Base-by-base conservation (phyloP, 2,888 invertebrate species). In the Cheiracanthium punctorium region DNA sequence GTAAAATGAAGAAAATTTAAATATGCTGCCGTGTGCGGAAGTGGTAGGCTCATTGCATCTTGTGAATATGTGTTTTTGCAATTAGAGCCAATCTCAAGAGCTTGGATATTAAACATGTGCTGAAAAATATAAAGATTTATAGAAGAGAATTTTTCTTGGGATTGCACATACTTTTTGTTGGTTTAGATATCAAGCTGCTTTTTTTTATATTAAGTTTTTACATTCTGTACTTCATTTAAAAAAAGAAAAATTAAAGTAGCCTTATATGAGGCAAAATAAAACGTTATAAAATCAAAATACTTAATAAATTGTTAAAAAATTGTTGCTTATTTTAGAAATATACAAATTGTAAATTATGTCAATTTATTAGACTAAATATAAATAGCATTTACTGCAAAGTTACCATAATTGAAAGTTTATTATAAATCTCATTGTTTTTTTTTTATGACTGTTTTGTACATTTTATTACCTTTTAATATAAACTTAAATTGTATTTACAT, bases 1-100 rank as follows among this genome's bases (percentile, higher is more conserved):
- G 67, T 48, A 70, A 65, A 72, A n/a, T n/a, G n/a, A n/a, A n/a
- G n/a, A n/a, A n/a, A n/a, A n/a, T n/a, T n/a, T n/a, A n/a, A 58
- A 58, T 43, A 75, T 73, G 73, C 72, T 80, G 64, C 28, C 17
- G 52, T 76, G 48, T 69, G 67, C 41, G n/a, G 64, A 80, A 33
- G 28, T 67, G 67, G 32, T n/a, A 67, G 32, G 67, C 58, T 67
- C 67, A 32, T 32, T 67, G 67, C 32, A 67, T 67, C 0, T 67
- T 67, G 30, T 30, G 67, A 32, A 67, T 32, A 67, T 67, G 8
- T 67, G 67, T 32, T 67, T n/a, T 58, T 58, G 69, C 32, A 77
- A 65, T 41, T 72, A 58, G 71, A 82, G 72, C 65, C 76, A 72
- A 43, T 76, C 48, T 82, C 43, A 82, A 77, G 82, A 82, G 82